A percentile compares a stretch with the other conserved stretches of the same genome.
These are phyloP conservation scores for Arrhopalites spinosus DNA, from an alignment of 2,888 invertebrate genomes.

Conservation along the genomic window DNA sequence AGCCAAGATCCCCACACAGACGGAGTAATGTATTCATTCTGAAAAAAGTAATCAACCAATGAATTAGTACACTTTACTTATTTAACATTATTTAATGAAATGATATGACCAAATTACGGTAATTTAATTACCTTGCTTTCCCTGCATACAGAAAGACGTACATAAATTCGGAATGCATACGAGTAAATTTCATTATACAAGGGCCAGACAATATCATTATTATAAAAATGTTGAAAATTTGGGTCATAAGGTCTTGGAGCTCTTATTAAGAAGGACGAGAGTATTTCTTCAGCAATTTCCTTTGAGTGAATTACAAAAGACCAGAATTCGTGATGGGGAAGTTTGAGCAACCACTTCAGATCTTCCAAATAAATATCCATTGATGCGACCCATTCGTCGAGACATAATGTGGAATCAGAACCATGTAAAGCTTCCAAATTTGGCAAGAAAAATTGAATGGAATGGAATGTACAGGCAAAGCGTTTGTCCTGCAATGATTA, in stretches of 20 bases:
- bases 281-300: conserved; percentile 65
- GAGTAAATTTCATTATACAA: conserved; percentile 66
- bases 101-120: conserved; percentile 7
- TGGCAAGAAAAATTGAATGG: conserved; percentile 67
- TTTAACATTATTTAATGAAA: neutral
- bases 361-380: conserved; percentile 69
- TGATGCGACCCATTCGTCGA: conserved; percentile 71
- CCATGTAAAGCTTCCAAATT: conserved; percentile 58
- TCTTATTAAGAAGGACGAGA: conserved; percentile 75
- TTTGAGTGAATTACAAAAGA: conserved; percentile 69
- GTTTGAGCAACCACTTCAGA: conserved; percentile 70
- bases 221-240: conserved; percentile 59
- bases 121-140: conserved; percentile 69
- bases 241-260: conserved; percentile 71
- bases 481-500: conserved; percentile 63
- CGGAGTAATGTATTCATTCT: conserved; percentile 68
- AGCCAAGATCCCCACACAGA: conserved; percentile 71
- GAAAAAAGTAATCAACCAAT: conserved; percentile 34
- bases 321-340: conserved; percentile 71
- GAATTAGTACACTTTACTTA: neutral
- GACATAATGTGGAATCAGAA: conserved; percentile 64
- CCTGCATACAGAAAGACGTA: conserved; percentile 77
- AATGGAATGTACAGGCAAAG: conserved; percentile 66
- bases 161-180: conserved; percentile 71
- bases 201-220: conserved; percentile 62